A percentile compares a stretch with the other conserved stretches of the same genome.
These are phyloP conservation scores for Stichopus horrens DNA, from an alignment of 53 echinoderm and acorn worm species.

Conservation along the genomic window DNA sequence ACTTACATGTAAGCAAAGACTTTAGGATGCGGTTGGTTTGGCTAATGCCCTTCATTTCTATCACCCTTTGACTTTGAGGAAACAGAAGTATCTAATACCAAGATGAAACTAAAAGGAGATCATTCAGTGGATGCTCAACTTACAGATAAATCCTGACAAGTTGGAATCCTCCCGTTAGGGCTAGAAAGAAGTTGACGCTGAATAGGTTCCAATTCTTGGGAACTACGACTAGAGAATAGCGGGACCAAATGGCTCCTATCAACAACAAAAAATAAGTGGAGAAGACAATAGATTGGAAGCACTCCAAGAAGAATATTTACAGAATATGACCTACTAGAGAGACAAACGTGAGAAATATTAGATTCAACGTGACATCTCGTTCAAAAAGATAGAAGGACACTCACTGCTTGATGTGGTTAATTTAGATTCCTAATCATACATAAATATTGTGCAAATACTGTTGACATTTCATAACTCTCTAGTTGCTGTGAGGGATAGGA, in stretches of 20 bases:
- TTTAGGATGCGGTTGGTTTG: too few species aligned
- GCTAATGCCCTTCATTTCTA: too few species aligned
- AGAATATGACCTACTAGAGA: neutral
- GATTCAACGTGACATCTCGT: too few species aligned
- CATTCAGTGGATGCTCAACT: slow-evolving; percentile 38
- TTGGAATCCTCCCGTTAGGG: slow-evolving; percentile 85
- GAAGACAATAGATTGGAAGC: neutral
- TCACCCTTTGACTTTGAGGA: too few species aligned
- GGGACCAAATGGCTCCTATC: slow-evolving; percentile 86
- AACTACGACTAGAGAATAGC: slow-evolving; percentile 88
- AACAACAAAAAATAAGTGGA: neutral
- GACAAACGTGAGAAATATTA: neutral
- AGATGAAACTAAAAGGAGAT: too few species aligned
- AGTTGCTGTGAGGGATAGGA: too few species aligned
- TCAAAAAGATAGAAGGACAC: too few species aligned
- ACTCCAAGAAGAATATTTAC: neutral
- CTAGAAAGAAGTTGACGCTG: slow-evolving; percentile 86
- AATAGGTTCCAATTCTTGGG: slow-evolving; percentile 94
- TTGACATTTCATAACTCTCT: too few species aligned
- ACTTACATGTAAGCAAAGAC: too few species aligned
- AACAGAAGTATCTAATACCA: too few species aligned
- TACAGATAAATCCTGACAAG: slow-evolving; percentile 84
- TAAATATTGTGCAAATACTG: too few species aligned
- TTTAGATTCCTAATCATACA: too few species aligned
- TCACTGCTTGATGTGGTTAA: neutral